Evolutionary conservation across 2,797 vertebrate genomes (phyloP), one percentile per base, ranked within the genome.

Genomic region (Chaetophractus vellerosus): DNA sequence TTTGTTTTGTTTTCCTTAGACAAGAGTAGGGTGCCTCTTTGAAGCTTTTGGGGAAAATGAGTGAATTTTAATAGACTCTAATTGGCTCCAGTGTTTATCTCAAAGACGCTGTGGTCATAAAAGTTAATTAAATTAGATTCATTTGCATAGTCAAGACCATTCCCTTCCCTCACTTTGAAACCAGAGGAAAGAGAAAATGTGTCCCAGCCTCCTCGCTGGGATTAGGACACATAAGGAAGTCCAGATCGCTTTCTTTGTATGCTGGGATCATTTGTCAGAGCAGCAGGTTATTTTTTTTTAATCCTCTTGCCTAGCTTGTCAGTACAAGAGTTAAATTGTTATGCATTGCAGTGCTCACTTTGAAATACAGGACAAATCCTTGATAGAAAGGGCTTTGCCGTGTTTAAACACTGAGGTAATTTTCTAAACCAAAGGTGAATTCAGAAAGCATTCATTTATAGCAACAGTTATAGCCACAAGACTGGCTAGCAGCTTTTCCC

Each of bases 111-210:
- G 76, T 96, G 97, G 98, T 98, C 95, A 88, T 98, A 98, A 98
- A 98, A 98, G 97, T 98, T 98, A 98, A 98, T 98, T 98, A 98
- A 98, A 97, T 98, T 98, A 98, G 96, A 90, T 94, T 97, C 96
- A 98, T 98, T 98, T 98, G 96, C 98, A 98, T 98, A 98, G 95
- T 97, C 97, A 97, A 97, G 96, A 97, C 94, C 87, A 24, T 96
- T 96, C 95, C 85, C 93, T 93, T 96, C 95, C 84, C 82, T 97
- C 94, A 95, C 93, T 82, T 78, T 97, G 94, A 97, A 95, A 95
- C 80, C 94, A 63, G 88, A 59, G 75, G 71, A 76, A 89, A 89
- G 48, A 91, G 59, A 92, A 14, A 76, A 57, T 71, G 91, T 91
- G 45, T 36, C 85, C 55, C 5, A 52, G 50, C 8, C 38, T 97